A percentile compares a stretch with the other conserved stretches of the same genome.
Conservation (phyloP, 1,140 invertebrate genomes). For the Macrobrachium nipponense region DNA sequence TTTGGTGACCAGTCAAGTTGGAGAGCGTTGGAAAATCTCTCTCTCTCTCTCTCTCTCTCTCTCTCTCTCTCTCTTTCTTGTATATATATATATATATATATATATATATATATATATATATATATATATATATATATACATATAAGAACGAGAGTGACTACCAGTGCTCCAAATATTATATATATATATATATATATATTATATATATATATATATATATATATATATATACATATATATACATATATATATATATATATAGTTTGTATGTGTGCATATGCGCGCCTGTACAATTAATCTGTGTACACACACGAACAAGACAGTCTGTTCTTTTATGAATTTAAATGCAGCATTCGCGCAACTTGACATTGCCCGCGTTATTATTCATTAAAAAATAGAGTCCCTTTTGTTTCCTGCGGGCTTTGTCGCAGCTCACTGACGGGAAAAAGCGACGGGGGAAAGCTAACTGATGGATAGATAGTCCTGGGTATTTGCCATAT, state of each 20-base stretch:
- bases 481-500: too few relatives aligned
- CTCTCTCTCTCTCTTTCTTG: too few relatives aligned
- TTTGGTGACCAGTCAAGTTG: neutral
- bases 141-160: too few relatives aligned
- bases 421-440: too few relatives aligned
- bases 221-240: constrained; percentile 3
- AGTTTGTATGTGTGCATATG: neutral
- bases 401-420: too few relatives aligned
- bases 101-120: neutral
- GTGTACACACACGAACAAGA: neutral
- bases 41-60: neutral
- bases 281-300: neutral
- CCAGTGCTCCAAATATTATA: too few relatives aligned
- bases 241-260: constrained; percentile 1
- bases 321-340: neutral
- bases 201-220: constrained; percentile 7
- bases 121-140: neutral
- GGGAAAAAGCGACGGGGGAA: too few relatives aligned
- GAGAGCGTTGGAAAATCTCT: neutral
- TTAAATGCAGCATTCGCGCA: neutral
- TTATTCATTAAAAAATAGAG: too few relatives aligned
- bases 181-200: neutral
- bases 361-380: too few relatives aligned
- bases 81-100: neutral
- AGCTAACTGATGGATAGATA: too few relatives aligned